These are phyloP conservation scores for Saccostrea echinata DNA, from an alignment of 1,140 invertebrate species.

Conservation along the genomic window DNA sequence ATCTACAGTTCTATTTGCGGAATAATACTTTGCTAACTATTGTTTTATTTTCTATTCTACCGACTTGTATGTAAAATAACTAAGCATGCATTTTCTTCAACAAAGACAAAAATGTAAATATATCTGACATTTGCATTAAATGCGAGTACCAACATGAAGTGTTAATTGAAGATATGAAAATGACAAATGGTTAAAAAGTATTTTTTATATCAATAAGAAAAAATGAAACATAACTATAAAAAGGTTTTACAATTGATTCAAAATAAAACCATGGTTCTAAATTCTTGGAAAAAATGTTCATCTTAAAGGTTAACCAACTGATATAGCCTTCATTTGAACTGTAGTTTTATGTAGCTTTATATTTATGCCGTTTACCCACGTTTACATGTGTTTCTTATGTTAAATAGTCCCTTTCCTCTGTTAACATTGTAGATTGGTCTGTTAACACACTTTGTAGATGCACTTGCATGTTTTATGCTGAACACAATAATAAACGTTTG, in stretches of 20 bases:
- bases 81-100: not conserved
- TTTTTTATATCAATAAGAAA: not conserved
- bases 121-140: conserved; percentile 10
- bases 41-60: too few relatives aligned
- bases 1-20: too few relatives aligned
- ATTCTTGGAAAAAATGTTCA: not conserved
- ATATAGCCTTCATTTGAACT: not conserved
- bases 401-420: not conserved
- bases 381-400: not conserved
- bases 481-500: not conserved
- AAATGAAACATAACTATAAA: too few relatives aligned
- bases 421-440: not conserved
- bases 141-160: not conserved
- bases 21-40: too few relatives aligned
- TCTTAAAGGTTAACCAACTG: not conserved
- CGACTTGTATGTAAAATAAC: too few relatives aligned
- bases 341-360: not conserved
- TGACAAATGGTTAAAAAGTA: not conserved
- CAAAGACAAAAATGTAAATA: not conserved
- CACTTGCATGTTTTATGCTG: not conserved
- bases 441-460: not conserved
- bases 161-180: not conserved
- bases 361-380: not conserved
- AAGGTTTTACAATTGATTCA: too few relatives aligned
- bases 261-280: not conserved